Base-by-base conservation (phyloP, 2,888 invertebrate species). In the Parnassius smintheus region DNA sequence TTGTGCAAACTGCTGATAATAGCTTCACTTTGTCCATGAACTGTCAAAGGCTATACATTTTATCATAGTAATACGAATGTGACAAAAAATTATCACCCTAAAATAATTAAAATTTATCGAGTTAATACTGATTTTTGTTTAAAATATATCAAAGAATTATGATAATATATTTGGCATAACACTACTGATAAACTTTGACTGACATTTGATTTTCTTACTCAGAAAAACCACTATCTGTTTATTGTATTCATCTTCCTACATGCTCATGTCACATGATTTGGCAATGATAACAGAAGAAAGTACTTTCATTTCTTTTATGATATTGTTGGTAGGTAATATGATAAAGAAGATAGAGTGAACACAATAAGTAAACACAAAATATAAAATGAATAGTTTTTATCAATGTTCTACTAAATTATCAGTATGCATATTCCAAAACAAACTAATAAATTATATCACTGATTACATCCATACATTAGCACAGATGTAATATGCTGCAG, bases 391-490 rank as follows among this genome's bases (percentile, higher is more conserved):
- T 42, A 11, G n/a, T 51, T 56, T 12, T 59, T 59, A 59, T 53
- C 53, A 18, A 9, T 53, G 45, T 1, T 25, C 13, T 53, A 46
- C 35, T 53, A 59, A 48, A 57, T 49, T 56, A 56, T 56, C 4
- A 12, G 46, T 18, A 22, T 51, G 18, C 51, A 51, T 51, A 51
- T 51, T 25, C 22, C 22, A 11, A 45, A 45, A 45, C 9, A n/a
- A 61, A 59, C 48, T 62, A 56, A 56, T 53, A 11, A 52, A 62
- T 64, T 65, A 48, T 46, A 41, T 49, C 11, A 44, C 2, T 65
- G 66, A 66, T 66, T 57, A 49, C 50, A 56, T 53, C 61, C 56
- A 56, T 54, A 35, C 55, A 55, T 59, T 53, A 53, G 25, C 2
- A 53, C 53, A 22, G 9, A 51, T 51, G 9, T 9, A 45, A 45